Base-by-base conservation (phyloP, 2,113 vertebrate genomes). In the Genyomyrus donnyi region DNA sequence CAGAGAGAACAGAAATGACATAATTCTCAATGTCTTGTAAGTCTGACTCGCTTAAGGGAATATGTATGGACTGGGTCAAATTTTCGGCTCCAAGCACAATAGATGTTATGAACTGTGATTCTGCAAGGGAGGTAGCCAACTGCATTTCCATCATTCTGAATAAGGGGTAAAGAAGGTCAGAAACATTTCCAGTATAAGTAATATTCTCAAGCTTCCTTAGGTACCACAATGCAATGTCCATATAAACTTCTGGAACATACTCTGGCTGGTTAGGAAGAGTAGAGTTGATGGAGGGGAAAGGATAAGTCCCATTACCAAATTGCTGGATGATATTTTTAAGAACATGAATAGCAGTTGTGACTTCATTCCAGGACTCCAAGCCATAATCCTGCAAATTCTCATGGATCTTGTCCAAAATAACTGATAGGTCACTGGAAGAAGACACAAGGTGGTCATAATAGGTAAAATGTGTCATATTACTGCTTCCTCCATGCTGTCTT, bases 151-250 rank as follows among this genome's bases (percentile, higher is more conserved):
- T 89, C 3, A 95, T 52, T 15, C 11, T 48, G 88, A 94, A 93
- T 70, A 95, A 50, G 7, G 93, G 92, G 2, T 90, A 27, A n/a
- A 96, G 89, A 56, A 94, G 88, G 0, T 90, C 84, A 52, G 93
- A 91, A 21, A 90, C 15, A 0, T 92, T 91, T 88, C 94, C 94
- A 70, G 31, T 88, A 13, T 89, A 93, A n/a, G 93, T 95, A 88
- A 92, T 90, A 31, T 94, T 94, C 91, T 94, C 92, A 86, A 96
- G 88, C 24, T 89, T 94, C 48, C 88, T 91, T 89, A 96, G 90
- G 91, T 96, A 96, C 95, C 95, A 96, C 39, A 92, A 15, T 9
- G 91, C 77, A 24, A 96, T 93, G 19, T 94, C 89, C 45, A 93
- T 58, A 87, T 93, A 94, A 0, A 92, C 86, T 24, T 66, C 90